A percentile compares a stretch with the other conserved stretches of the same genome.
Conservation (phyloP, 2,113 vertebrate genomes). For the Mola mola region DNA sequence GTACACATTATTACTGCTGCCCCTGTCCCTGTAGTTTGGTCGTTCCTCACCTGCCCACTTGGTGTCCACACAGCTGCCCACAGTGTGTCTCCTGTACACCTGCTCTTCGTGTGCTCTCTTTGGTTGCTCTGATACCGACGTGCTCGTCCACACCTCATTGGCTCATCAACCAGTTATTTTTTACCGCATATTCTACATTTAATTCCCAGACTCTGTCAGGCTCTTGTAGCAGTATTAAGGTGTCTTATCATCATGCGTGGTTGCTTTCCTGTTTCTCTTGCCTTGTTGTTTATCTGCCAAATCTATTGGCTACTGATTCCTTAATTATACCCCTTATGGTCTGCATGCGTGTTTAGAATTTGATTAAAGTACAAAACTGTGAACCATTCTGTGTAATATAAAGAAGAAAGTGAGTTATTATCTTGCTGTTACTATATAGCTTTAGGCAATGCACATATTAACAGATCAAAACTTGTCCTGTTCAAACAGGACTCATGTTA, state of each 20-base stretch:
- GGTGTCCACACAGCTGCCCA: slow-evolving; percentile 6
- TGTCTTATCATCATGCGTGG: slow-evolving; percentile 5
- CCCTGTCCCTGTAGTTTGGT: neutral
- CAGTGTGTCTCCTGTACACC: slow-evolving; percentile 7
- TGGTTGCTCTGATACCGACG: neutral
- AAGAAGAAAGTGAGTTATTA: neutral
- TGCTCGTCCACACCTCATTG: slow-evolving; percentile 22
- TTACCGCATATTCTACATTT: slow-evolving; percentile 29
- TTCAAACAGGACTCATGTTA: too few species aligned
- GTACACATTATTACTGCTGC: neutral
- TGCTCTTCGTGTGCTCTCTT: slow-evolving; percentile 3
- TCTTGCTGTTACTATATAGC: neutral
- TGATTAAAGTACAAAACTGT: slow-evolving; percentile 7
- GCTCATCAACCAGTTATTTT: slow-evolving; percentile 29
- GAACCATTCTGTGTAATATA: neutral
- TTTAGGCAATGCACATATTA: neutral
- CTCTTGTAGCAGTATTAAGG: slow-evolving; percentile 7
- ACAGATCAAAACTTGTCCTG: too few species aligned
- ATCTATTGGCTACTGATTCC: slow-evolving; percentile 3
- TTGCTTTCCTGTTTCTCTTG: neutral
- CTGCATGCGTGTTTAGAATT: slow-evolving; percentile 8
- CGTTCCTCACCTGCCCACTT: slow-evolving; percentile 40
- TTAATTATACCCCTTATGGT: slow-evolving; percentile 18
- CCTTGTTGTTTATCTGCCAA: slow-evolving; percentile 21
- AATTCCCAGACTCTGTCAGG: slow-evolving; percentile 12